Percentiles rank a stretch among this genome's conserved stretches.
phyloP scores from a whole-genome alignment of 2,797 vertebrate species.

The Rhinichthys osculus region DNA sequence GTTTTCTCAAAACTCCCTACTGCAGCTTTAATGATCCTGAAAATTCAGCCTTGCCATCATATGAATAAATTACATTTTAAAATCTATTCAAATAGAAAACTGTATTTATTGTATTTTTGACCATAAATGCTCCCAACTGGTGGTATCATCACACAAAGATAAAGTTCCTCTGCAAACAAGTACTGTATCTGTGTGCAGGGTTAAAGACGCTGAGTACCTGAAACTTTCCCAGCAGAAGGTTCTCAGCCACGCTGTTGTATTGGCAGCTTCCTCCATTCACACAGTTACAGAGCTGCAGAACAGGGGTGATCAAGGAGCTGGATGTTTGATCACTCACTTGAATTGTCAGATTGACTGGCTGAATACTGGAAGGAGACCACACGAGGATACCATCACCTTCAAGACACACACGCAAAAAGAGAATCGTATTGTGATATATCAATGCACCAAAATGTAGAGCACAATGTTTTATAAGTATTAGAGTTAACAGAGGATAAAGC shows the following conservation, averaged over 20 bases:
- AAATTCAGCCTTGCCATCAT: background rate
- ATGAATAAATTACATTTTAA: background rate
- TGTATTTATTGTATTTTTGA: too few relatives aligned
- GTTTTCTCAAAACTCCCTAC: too few relatives aligned
- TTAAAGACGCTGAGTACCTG: conserved; percentile 72
- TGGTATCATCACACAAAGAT: background rate
- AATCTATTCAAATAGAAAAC: too few relatives aligned
- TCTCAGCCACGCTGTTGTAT: conserved; percentile 75
- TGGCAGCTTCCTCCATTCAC: conserved; percentile 82
- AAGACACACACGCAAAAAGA: background rate
- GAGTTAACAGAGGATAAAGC: background rate
- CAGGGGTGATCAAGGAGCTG: conserved; percentile 78
- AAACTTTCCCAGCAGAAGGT: conserved; percentile 77
- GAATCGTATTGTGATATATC: background rate
- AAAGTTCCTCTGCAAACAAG: background rate
- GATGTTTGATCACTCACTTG: conserved; percentile 74
- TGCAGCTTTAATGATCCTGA: background rate
- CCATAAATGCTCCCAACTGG: too few relatives aligned
- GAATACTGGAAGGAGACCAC: conserved; percentile 73
- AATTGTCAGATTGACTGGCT: conserved; percentile 76
- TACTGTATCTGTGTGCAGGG: background rate
- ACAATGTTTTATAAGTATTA: background rate
- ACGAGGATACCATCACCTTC: conserved; percentile 75
- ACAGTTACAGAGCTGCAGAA: conserved; percentile 81
- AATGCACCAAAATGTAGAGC: background rate